A percentile compares a stretch with the other conserved stretches of the same genome.
Evolutionary conservation across 2,888 invertebrate genomes (phyloP).

Genomic region (Brachynemurus nebulosus): DNA sequence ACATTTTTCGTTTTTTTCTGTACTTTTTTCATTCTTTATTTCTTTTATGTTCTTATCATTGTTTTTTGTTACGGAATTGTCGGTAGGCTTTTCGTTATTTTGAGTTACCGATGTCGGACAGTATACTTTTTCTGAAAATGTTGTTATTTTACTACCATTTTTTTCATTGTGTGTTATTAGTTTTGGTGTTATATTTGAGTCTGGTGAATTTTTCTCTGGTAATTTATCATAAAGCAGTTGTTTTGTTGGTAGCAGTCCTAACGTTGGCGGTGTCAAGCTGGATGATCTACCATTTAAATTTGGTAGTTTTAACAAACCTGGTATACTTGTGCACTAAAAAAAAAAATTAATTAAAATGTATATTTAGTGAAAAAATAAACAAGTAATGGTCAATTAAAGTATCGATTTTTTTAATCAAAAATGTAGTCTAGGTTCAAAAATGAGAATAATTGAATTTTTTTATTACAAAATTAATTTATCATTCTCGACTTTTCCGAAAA

Average conservation of each 20-base stretch:
- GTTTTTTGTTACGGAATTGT: neutral
- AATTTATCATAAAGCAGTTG: constrained; percentile 4
- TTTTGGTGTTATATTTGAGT: constrained; percentile 23
- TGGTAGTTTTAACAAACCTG: constrained; percentile 54
- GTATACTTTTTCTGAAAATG: constrained; percentile 29
- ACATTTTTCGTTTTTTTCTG: constrained; percentile 31
- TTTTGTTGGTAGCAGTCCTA: constrained; percentile 4
- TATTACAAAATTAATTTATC: too few relatives aligned
- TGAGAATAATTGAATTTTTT: too few relatives aligned
- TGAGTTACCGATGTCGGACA: neutral
- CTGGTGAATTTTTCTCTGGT: constrained; percentile 10
- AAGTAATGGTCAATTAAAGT: too few relatives aligned
- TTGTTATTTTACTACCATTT: constrained; percentile 29
- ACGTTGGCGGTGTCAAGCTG: constrained; percentile 27
- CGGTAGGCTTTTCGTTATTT: neutral
- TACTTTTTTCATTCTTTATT: constrained; percentile 13
- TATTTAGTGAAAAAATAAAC: too few relatives aligned
- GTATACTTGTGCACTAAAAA: constrained; percentile 43
- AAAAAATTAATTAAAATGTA: constrained; percentile 1
- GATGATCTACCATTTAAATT: constrained; percentile 5
- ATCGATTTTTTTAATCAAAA: too few relatives aligned
- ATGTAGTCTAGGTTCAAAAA: too few relatives aligned
- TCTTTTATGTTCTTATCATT: too few relatives aligned
- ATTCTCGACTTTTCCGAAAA: too few relatives aligned
- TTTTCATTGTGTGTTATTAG: constrained; percentile 31